Evolutionary conservation across 1,140 invertebrate genomes (phyloP), one percentile per base, ranked within the genome.

Genomic region (Bombyx mandarina): DNA sequence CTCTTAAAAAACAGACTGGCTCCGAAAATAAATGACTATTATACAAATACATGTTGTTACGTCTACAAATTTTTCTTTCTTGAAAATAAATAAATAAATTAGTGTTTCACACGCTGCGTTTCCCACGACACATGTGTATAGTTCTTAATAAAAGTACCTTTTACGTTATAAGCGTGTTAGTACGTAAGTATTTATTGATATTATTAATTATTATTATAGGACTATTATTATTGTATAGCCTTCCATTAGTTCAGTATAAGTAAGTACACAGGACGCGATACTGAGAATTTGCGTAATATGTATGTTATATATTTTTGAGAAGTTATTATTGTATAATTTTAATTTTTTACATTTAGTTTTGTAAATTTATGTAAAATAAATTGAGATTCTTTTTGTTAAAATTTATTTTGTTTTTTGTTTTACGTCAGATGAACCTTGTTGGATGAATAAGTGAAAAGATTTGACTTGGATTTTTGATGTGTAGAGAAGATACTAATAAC

Each of bases 351-450:
- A 70, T 65, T 80, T 75, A 79, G 69, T 82, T 66, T 72, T 86
- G 83, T 86, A 86, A 86, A 86, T 82, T 86, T 81, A 82, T 84
- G 83, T 86, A 86, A 86, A 86, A 84, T 84, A 82, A 86, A 86
- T 64, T 70, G 80, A 82, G 77, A 86, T 84, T 82, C 77, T 74
- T 79, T 82, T 83, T 86, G 79, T 84, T 86, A 80, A 78, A 71
- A 18, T 54, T 12, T 51, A 54, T 45, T 54, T 57, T 57, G 51
- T 61, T 58, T 51, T 71, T 62, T 62, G 12, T 64, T 63, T 56
- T 52, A 18, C 49, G 22, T 44, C 46, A 45, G 12, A 18, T 18
- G 12, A 0, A 18, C 12, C 12, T 18, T 18, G 12, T 18, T 18
- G 1, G 12, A 18, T 18, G 12, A 18, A 18, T 18, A 18, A 18